Percentiles rank a stretch among this genome's conserved stretches.
Conservation (phyloP, 2,888 invertebrate species). For the Xanthorhoe designata region DNA sequence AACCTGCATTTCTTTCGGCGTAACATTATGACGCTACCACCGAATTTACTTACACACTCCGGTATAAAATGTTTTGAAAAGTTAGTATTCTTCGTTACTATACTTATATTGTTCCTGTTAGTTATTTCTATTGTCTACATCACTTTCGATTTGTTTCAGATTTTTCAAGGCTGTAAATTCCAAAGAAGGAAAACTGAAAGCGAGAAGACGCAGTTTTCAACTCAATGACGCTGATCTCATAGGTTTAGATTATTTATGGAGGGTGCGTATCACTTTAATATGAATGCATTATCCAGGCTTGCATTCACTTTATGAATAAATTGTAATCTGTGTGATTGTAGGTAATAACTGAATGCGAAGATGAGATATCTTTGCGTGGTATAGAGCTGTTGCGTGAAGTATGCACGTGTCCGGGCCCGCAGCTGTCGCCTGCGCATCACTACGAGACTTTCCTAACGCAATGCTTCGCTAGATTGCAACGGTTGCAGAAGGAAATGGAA, state of each 20-base stretch:
- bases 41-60: conserved; percentile 95
- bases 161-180: conserved; percentile 98
- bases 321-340: conserved; percentile 51
- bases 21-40: conserved; percentile 96
- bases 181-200: conserved; percentile 96
- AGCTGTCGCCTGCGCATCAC: conserved; percentile 92
- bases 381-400: conserved; percentile 97
- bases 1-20: conserved; percentile 98
- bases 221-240: conserved; percentile 98
- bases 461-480: conserved; percentile 95
- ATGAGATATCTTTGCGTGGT: conserved; percentile 96
- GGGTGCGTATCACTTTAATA: conserved; percentile 81
- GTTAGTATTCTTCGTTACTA: conserved; percentile 83
- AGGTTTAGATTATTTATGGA: conserved; percentile 98
- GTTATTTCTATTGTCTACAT: conserved; percentile 85
- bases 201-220: conserved; percentile 93
- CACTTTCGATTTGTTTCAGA: conserved; percentile 67
- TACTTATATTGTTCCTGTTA: conserved; percentile 59
- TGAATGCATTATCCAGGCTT: not conserved
- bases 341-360: conserved; percentile 95
- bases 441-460: conserved; percentile 97
- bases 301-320: not conserved
- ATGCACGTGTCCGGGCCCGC: conserved; percentile 96
- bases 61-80: conserved; percentile 96
- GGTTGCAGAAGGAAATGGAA: conserved; percentile 93